phyloP scores from a whole-genome alignment of 2,113 vertebrate species.

The Brevimyrus niger region DNA sequence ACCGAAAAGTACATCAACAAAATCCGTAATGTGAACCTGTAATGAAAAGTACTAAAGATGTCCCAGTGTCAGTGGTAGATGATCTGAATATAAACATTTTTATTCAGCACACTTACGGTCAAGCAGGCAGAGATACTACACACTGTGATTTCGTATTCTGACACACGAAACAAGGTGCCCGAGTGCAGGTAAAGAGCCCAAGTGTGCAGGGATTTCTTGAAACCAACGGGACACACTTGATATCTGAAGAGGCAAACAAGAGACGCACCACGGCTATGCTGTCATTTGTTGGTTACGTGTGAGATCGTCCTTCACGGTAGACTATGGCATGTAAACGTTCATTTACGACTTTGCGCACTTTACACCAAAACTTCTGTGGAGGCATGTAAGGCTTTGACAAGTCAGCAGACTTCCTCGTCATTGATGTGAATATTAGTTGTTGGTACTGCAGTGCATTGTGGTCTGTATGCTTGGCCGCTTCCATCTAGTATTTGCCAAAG shows the following conservation, averaged over 20 bases:
- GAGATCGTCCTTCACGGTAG: neutral
- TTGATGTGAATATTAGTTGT: neutral
- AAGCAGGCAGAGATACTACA: neutral
- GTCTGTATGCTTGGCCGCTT: neutral
- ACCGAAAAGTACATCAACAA: neutral
- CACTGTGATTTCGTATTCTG: no score
- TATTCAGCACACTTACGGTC: neutral
- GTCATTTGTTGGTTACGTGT: neutral
- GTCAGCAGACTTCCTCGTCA: neutral
- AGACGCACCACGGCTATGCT: neutral
- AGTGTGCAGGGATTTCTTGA: neutral
- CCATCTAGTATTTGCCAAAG: neutral
- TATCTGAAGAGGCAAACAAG: neutral
- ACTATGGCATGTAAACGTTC: neutral
- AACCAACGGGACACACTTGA: neutral
- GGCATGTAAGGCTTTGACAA: neutral
- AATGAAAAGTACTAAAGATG: neutral
- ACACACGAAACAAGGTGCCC: no score
- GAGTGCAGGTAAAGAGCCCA: neutral
- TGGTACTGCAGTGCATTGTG: neutral
- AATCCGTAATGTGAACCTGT: neutral
- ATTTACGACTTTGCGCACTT: neutral
- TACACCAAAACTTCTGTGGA: neutral
- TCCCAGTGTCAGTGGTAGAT: neutral
- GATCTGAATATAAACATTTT: neutral